Base-by-base conservation (phyloP, 2,797 vertebrate genomes). In the Sarcophilus harrisii region DNA sequence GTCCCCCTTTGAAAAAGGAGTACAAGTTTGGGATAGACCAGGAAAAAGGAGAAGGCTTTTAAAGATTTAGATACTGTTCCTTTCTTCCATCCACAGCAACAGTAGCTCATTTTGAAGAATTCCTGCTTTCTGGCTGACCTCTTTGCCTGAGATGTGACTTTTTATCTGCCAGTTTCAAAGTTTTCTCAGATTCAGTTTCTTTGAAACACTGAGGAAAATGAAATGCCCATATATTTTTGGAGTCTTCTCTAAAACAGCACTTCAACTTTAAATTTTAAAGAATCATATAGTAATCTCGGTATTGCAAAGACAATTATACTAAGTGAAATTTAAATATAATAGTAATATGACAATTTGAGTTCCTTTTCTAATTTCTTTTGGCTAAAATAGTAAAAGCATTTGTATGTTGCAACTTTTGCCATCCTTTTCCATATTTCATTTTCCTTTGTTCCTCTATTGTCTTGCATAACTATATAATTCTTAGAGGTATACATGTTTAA, bases 301-400 rank as follows among this genome's bases (percentile, higher is more conserved):
- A 81, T 81, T 45, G 21, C 49, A 81, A 28, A 60, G 58, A 49
- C 16, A 90, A 58, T 30, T 93, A 59, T 81, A 38, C 38, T 94
- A 94, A 92, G 5, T 49, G 16, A 91, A 91, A 4, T 28, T 4
- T 91, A 58, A 95, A 93, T 81, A 45, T 60, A 92, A 49, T 30
- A 92, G 58, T 16, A 59, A 18, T 62, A 28, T 11, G 66, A 58
- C 58, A 57, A 90, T 87, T 58, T 91, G n/a, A 81, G 93, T 29
- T 97, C 14, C 54, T 55, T 81, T 59, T 95, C 38, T 93, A 11
- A 92, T 81, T 87, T 81, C n/a, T 66, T 73, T 73, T 73, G 16
- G 16, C 49, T 21, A 57, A 73, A 28, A 18, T 29, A 57, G 54
- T 95, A 58, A 94, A 87, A 58, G 90, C 13, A 90, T 0, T 32